A percentile compares a stretch with the other conserved stretches of the same genome.
Conservation (phyloP, 2,888 invertebrate genomes). For the Machimus rusticus region DNA sequence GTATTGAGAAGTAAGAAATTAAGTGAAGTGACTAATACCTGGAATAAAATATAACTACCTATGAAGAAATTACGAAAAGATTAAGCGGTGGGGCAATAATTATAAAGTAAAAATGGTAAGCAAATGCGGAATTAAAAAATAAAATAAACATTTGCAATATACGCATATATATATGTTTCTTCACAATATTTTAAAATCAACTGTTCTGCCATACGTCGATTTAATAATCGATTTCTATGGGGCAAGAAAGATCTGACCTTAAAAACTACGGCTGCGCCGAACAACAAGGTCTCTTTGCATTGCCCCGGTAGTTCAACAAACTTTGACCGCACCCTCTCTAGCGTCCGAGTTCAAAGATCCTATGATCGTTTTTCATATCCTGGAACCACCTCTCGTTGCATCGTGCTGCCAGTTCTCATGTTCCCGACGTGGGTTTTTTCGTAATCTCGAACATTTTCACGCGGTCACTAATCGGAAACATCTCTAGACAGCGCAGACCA, state of each 20-base stretch:
- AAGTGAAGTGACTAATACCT: no score
- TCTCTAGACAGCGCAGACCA: conserved; percentile 35
- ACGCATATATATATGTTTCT: no score
- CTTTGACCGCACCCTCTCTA: neutral
- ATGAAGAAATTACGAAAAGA: no score
- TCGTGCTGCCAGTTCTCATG: neutral
- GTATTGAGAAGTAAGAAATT: no score
- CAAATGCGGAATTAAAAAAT: no score
- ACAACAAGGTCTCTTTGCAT: neutral
- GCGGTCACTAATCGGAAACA: conserved; percentile 23
- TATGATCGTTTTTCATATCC: conserved; percentile 11
- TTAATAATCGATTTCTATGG: neutral
- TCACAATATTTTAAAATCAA: neutral
- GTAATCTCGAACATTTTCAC: conserved; percentile 12
- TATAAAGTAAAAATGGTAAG: no score
- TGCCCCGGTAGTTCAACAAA: neutral
- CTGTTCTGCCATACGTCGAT: neutral
- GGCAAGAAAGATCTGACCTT: neutral
- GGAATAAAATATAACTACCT: no score
- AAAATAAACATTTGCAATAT: no score
- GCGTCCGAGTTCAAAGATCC: neutral
- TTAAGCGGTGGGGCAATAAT: no score
- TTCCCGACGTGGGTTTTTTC: neutral
- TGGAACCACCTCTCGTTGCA: neutral
- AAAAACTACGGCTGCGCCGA: neutral